Evolutionary conservation across 1,140 invertebrate genomes (phyloP), one percentile per base, ranked within the genome.

Genomic region (Globodera ellingtonae): DNA sequence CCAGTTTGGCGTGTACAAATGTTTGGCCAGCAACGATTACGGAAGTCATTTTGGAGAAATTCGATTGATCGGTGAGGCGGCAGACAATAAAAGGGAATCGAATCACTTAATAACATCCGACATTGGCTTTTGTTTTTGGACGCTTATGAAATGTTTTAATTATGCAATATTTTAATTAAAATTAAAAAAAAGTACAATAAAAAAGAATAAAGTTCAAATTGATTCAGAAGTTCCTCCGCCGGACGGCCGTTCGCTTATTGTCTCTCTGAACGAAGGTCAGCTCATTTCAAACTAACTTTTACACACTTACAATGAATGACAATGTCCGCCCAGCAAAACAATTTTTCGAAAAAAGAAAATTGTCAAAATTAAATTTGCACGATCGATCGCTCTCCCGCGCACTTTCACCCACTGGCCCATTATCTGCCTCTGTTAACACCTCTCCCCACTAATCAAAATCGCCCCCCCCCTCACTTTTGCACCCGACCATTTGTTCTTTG

Each of bases 11-110:
- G 72, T 15, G 15, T 85, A 85, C 74, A 48, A 74, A 59, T 85
- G 84, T 78, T 70, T 85, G 8, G 84, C 84, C 47, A 73, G 62
- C 46, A 85, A 85, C 75, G 84, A 85, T 62, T 86, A 86, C 74
- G 84, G 84, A 18, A 84, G 66, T 24, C 77, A 85, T 69, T 85
- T 66, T 75, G 83, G 71, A n/a, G 85, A 86, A 44, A 85, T 85
- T 62, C 78, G 75, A 72, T 75, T 85, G 48, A 71, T 86, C 65
- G 84, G 83, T 84, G 82, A 75, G 44, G 24, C 74, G 69, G 8
- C 18, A 18, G 15, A 65, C 62, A 70, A 6, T 6, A 6, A 24
- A 46, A 0, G 35, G 35, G 15, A 67, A 46, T 47, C 44, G 52
- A 62, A 47, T 46, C 46, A 50, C 52, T 80, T 72, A n/a, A 21